Evolutionary conservation across 2,113 vertebrate species (phyloP).

Genomic region (Zingel zingel): DNA sequence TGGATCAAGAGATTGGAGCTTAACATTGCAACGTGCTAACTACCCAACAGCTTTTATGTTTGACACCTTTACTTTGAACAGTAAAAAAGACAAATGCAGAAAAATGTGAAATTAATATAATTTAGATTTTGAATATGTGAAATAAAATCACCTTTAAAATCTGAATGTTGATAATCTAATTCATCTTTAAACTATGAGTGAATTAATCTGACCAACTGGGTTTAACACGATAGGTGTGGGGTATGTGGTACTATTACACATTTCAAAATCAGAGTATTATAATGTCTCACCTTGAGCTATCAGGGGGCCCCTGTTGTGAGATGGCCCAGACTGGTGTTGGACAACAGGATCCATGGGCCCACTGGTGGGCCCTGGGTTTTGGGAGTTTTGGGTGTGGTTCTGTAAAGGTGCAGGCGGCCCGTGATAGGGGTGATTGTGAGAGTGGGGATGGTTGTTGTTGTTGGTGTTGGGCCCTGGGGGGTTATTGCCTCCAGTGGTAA

Average conservation of each 20-base stretch:
- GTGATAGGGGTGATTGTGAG: conserved; percentile 80
- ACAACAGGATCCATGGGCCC: conserved; percentile 75
- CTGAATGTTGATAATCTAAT: not conserved
- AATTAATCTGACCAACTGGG: not conserved
- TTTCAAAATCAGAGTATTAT: not conserved
- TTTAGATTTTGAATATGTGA: not conserved
- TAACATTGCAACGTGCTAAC: conserved; percentile 50
- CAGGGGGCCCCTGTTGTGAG: conserved; percentile 77
- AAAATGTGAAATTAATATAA: not conserved
- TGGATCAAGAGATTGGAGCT: conserved; percentile 75
- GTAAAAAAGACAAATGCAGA: not conserved
- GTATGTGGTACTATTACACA: not conserved
- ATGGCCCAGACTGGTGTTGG: conserved; percentile 76
- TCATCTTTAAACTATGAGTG: not conserved
- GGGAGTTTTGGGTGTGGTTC: conserved; percentile 85
- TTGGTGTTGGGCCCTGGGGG: conserved; percentile 68
- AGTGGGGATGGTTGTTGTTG: conserved; percentile 69
- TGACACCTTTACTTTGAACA: conserved; percentile 53
- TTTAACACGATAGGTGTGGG: not conserved
- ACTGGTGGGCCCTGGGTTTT: conserved; percentile 80
- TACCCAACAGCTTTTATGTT: conserved; percentile 54
- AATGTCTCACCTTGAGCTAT: conserved; percentile 76
- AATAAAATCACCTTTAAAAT: not conserved
- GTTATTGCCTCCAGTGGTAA: conserved; percentile 82
- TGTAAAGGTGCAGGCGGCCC: conserved; percentile 82